Evolutionary conservation across 2,113 vertebrate genomes (phyloP), one percentile per base, ranked within the genome.

Genomic region (Galbula dea): DNA sequence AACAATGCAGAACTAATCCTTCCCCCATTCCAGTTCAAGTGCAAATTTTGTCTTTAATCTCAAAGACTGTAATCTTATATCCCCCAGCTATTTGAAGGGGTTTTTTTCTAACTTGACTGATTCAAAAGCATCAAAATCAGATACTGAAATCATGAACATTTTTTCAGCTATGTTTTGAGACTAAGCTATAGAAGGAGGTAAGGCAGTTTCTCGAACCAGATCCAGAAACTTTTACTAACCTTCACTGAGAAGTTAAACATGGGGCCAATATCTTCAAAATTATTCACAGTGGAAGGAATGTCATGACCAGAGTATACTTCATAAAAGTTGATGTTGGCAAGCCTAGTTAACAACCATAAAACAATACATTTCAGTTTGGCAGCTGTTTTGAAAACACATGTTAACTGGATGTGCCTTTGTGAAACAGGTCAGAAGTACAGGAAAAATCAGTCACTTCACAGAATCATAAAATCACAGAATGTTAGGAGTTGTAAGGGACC

Each of bases 231-330:
- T 21, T 87, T 94, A 97, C 97, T 89, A 67, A 97, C 99, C 98
- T 98, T 99, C 55, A 98, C 95, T 78, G 98, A 98, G 83, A 99
- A 98, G 97, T 97, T 97, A 96, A 98, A 99, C 11, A 94, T 93
- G n/a, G 98, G 98, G 49, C 99, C 99, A 88, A 99, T 99, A 86
- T 99, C 98, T 94, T 98, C 97, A 49, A 98, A 96, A 89, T 76
- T 97, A 54, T 97, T 98, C 85, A 99, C 95, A 3, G 36, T 63
- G 30, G 98, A 98, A 77, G 96, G 93, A 49, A 97, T 96, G 61
- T 91, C 94, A 81, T 39, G 78, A 55, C 94, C 84, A 15, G 97
- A 82, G n/a, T 98, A 97, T 34, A 98, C 97, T 91, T 99, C 99
- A 82, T 98, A 99, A 81, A 98, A 99, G 90, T 98, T 98, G 34